A percentile compares a stretch with the other conserved stretches of the same genome.
These are phyloP conservation scores for Mizuhopecten yessoensis DNA, from an alignment of 1,140 invertebrate genomes.

Conservation along the genomic window DNA sequence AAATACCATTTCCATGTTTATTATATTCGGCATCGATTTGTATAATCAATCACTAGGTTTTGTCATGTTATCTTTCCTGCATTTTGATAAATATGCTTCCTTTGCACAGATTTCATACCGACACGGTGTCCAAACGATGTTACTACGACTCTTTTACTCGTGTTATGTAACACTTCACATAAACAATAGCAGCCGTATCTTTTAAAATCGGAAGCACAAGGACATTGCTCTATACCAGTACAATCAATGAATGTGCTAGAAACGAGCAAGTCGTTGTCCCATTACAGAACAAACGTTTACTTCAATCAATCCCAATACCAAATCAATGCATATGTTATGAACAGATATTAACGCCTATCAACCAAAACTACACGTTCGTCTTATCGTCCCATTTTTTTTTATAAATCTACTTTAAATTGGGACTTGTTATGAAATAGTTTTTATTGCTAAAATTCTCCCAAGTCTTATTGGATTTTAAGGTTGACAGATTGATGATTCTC, in stretches of 20 bases:
- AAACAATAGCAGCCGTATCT: neutral
- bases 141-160: neutral
- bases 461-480: neutral
- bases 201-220: neutral
- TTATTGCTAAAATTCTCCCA: too few species aligned
- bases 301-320: neutral
- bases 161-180: neutral
- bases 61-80: neutral
- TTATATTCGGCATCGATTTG: neutral
- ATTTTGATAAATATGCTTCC: constrained; percentile 23
- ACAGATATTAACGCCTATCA: neutral
- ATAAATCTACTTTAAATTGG: neutral
- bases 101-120: neutral
- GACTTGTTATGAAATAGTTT: too few species aligned
- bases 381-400: neutral
- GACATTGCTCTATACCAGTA: constrained; percentile 12
- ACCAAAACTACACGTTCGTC: neutral
- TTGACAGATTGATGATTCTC: neutral
- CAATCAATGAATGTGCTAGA: neutral
- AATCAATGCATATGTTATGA: constrained; percentile 21
- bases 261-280: neutral
- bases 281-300: neutral
- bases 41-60: neutral
- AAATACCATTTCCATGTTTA: neutral
- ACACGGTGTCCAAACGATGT: neutral